Conservation (phyloP, 2,113 vertebrate species). For the Corythaixoides concolor region DNA sequence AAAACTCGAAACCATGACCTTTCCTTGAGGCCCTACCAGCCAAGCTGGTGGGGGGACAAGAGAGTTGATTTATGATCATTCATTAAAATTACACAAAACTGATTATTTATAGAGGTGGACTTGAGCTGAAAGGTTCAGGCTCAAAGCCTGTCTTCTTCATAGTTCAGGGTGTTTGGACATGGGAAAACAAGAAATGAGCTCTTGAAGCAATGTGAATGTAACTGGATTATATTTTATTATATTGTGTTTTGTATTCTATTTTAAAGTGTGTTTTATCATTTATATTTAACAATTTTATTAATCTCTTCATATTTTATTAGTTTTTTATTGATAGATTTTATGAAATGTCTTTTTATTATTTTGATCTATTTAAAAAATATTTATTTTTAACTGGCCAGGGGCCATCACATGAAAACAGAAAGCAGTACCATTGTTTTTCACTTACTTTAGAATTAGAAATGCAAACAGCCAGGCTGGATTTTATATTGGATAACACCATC, state of each 20-base stretch:
- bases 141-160: neutral
- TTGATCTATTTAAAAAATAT: neutral
- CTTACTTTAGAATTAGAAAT: neutral
- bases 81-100: neutral
- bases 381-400: neutral
- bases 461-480: neutral
- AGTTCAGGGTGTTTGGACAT: neutral
- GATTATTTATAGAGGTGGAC: neutral
- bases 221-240: neutral
- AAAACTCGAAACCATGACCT: constrained; percentile 17
- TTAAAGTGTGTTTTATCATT: neutral
- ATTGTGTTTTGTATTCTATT: neutral
- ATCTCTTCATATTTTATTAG: neutral
- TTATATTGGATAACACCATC: neutral
- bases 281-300: neutral
- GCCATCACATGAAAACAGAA: neutral
- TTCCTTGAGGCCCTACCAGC: constrained; percentile 15
- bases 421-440: accelerated
- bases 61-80: constrained; percentile 11
- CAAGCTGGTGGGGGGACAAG: constrained; percentile 2
- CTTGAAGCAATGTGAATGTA: neutral
- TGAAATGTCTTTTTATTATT: neutral
- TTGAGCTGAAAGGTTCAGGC: neutral
- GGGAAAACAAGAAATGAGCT: neutral
- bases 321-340: neutral